Percentiles rank a stretch among this genome's conserved stretches.
Evolutionary conservation across 2,888 invertebrate genomes (phyloP).

Genomic region (Athetis lepigone): DNA sequence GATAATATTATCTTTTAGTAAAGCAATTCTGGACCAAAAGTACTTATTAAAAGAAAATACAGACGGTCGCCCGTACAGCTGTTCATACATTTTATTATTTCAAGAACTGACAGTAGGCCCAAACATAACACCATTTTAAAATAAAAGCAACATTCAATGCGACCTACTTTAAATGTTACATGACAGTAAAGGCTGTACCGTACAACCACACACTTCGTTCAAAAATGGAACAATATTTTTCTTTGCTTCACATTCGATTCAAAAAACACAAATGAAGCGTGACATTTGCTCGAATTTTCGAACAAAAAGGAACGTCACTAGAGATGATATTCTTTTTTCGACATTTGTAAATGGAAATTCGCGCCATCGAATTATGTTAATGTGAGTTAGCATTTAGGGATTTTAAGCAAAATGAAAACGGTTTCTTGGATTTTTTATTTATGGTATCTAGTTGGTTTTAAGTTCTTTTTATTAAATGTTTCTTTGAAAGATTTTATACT

Average conservation of each 20-base stretch:
- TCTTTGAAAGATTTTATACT: not conserved
- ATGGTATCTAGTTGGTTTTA: not conserved
- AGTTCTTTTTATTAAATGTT: not conserved
- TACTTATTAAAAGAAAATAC: not conserved
- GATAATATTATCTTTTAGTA: not conserved
- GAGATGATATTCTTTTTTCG: conserved; percentile 10
- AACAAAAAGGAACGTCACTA: conserved; percentile 23
- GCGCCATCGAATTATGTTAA: conserved; percentile 15
- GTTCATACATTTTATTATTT: conserved; percentile 8
- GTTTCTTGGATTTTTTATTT: conserved; percentile 1
- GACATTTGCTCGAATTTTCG: conserved; percentile 18
- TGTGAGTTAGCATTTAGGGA: not conserved
- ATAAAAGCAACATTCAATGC: conserved; percentile 4
- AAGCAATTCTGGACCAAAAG: not conserved
- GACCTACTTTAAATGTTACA: conserved; percentile 27
- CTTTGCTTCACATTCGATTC: conserved; percentile 18
- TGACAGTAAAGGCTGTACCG: conserved; percentile 13
- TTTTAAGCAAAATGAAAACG: conserved; percentile 22
- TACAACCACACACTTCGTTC: conserved; percentile 4
- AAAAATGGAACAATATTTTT: conserved; percentile 26
- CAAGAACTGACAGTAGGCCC: conserved; percentile 1
- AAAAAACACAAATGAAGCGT: conserved; percentile 25
- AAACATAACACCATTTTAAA: conserved; percentile 7
- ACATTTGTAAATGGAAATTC: conserved; percentile 22
- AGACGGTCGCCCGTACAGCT: not conserved